These are phyloP conservation scores for Tetraneura akinire DNA, from an alignment of 1,140 invertebrate genomes.

Conservation along the genomic window DNA sequence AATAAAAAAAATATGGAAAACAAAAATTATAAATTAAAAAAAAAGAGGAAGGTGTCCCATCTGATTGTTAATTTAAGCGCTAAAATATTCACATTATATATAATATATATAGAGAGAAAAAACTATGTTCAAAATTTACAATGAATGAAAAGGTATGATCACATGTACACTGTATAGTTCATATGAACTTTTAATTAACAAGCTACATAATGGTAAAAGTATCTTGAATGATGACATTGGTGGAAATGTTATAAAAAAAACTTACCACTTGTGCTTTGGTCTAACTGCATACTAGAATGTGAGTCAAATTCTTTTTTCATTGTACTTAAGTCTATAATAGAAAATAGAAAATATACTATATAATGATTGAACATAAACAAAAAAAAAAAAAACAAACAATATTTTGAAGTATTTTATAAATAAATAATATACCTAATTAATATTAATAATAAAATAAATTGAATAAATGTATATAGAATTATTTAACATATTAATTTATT, in stretches of 20 bases:
- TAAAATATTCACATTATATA: conserved; percentile 44
- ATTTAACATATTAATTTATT: no score
- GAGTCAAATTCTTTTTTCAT: conserved; percentile 34
- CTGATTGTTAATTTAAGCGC: conserved; percentile 50
- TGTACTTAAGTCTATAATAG: conserved; percentile 25
- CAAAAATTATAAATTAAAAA: conserved; percentile 21
- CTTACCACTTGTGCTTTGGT: conserved; percentile 44
- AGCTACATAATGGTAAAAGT: conserved; percentile 6
- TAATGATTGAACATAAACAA: not conserved
- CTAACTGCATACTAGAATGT: conserved; percentile 39
- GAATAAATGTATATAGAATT: no score
- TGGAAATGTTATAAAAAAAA: conserved; percentile 32
- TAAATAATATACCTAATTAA: not conserved
- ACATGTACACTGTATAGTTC: not conserved
- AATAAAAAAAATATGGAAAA: conserved; percentile 17
- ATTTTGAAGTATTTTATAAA: not conserved
- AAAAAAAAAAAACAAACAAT: not conserved
- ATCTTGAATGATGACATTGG: conserved; percentile 7
- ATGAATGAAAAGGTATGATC: not conserved
- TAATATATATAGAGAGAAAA: no score
- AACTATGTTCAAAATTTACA: not conserved
- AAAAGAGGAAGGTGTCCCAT: conserved; percentile 50
- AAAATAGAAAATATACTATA: conserved; percentile 1
- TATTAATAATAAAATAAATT: not conserved
- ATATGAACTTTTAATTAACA: conserved; percentile 13